phyloP scores from a whole-genome alignment of 92 coral and sea anemone genomes.

The Palythoa grandis region DNA sequence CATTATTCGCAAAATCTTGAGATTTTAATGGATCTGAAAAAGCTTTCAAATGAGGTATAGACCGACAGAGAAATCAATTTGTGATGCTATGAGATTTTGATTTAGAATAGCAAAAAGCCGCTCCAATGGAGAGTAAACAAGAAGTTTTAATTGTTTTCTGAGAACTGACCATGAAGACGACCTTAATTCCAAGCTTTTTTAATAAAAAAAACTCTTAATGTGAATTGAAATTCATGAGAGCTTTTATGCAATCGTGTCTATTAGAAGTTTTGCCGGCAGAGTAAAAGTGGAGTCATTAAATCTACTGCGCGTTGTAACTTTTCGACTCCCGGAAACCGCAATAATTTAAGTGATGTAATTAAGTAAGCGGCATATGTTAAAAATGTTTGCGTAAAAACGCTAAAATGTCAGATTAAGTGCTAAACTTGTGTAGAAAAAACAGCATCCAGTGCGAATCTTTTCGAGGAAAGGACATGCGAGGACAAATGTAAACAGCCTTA shows the following conservation, averaged over 20 bases:
- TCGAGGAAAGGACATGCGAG: not conserved
- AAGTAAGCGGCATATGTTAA: not conserved
- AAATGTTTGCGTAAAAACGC: conserved; percentile 16
- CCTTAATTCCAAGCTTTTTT: not conserved
- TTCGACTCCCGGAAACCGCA: conserved; percentile 29
- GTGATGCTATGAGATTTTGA: conserved; percentile 10
- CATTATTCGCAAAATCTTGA: not conserved
- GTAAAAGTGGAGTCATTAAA: conserved; percentile 34
- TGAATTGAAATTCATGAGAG: not conserved
- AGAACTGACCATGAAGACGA: conserved; percentile 5
- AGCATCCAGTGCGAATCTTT: not conserved
- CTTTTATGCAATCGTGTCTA: not conserved
- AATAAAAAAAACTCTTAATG: not conserved
- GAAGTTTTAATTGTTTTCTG: conserved; percentile 40
- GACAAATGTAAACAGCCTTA: not conserved
- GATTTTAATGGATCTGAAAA: conserved; percentile 26
- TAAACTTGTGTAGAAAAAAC: conserved; percentile 7
- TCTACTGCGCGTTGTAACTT: conserved; percentile 18
- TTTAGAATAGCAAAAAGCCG: conserved; percentile 34
- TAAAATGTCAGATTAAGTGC: conserved; percentile 32
- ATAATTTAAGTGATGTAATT: conserved; percentile 28
- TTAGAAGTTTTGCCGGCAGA: conserved; percentile 9
- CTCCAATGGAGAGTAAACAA: conserved; percentile 29
- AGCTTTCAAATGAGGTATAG: conserved; percentile 26
- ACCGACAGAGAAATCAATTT: conserved; percentile 27